Evolutionary conservation across 2,797 vertebrate genomes (phyloP).

Genomic region (Hyperoplus lanceolatus): DNA sequence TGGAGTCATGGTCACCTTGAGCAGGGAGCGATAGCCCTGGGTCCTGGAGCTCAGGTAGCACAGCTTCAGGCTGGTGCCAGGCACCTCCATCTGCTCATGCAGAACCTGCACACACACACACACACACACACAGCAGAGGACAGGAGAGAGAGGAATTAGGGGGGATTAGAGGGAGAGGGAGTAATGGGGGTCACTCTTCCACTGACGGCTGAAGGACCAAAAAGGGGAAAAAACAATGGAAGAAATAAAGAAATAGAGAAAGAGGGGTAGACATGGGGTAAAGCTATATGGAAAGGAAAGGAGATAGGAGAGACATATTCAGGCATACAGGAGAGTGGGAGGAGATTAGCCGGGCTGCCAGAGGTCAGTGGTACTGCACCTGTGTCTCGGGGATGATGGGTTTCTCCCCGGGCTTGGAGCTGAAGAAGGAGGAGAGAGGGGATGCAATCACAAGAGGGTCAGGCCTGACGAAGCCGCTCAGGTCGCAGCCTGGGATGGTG

Average conservation of each 20-base stretch:
- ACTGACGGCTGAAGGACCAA: slow-evolving; percentile 83
- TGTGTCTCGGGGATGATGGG: slow-evolving; percentile 98
- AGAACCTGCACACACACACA: slow-evolving; percentile 90
- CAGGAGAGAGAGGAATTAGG: slow-evolving; percentile 74
- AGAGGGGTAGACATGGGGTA: slow-evolving; percentile 55
- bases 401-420: slow-evolving; percentile 91
- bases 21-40: slow-evolving; percentile 94
- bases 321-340: slow-evolving; percentile 65
- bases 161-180: slow-evolving; percentile 73
- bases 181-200: slow-evolving; percentile 83
- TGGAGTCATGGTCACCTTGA: slow-evolving; percentile 98
- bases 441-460: slow-evolving; percentile 98
- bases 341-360: slow-evolving; percentile 80
- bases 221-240: slow-evolving; percentile 75
- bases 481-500: slow-evolving; percentile 98
- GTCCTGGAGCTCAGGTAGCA: slow-evolving; percentile 97
- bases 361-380: slow-evolving; percentile 87
- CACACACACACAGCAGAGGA: slow-evolving; percentile 73
- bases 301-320: slow-evolving; percentile 64
- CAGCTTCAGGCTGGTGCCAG: slow-evolving; percentile 92
- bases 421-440: slow-evolving; percentile 98
- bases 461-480: slow-evolving; percentile 96
- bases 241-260: slow-evolving; percentile 73
- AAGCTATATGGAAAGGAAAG: slow-evolving; percentile 69
- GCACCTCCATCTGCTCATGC: slow-evolving; percentile 97